Base-by-base conservation (phyloP, 2,797 vertebrate genomes). In the Sebastolobus altivelis region DNA sequence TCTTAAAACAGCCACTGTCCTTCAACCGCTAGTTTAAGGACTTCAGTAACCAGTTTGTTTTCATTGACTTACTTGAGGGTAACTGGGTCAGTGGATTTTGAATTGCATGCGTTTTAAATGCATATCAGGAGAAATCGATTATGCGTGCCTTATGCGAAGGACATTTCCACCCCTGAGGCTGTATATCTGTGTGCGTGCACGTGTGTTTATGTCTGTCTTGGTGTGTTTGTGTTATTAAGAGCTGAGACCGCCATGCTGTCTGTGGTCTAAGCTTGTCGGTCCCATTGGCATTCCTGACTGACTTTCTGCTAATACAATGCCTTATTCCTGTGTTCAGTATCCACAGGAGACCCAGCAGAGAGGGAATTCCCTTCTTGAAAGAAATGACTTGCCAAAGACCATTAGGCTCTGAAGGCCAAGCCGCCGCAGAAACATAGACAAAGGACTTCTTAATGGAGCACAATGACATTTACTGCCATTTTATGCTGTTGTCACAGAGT, bases 391-490 rank as follows among this genome's bases (percentile, higher is more conserved):
- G 79, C 81, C 81, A 77, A 81, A 74, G 52, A 83, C 79, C 79
- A 85, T 91, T 88, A 86, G 72, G 38, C 61, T 75, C 66, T 75
- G 81, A 90, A 77, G 85, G 78, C 80, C 73, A 35, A n/a, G 11
- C 72, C 73, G 77, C 78, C 72, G 31, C 9, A 8, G 78, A 73
- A 74, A 62, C 82, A 77, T 54, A 77, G 85, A 91, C 88, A 90
- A 85, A 87, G 16, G 72, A 86, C 54, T 65, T 76, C 81, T 87
- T 89, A 91, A 87, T 87, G 70, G 76, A 80, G 83, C 79, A 82
- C 82, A 83, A 40, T 90, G 88, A 83, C 88, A 91, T 90, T 91
- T 89, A 80, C 80, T 82, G 68, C 79, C 72, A 76, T 86, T 80
- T 79, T 31, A 58, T 78, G 65, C 65, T 72, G 31, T 79, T 78